Percentiles rank a stretch among this genome's conserved stretches.
These are phyloP conservation scores for Danio kyathit DNA, from an alignment of 2,797 vertebrate species.

Conservation along the genomic window DNA sequence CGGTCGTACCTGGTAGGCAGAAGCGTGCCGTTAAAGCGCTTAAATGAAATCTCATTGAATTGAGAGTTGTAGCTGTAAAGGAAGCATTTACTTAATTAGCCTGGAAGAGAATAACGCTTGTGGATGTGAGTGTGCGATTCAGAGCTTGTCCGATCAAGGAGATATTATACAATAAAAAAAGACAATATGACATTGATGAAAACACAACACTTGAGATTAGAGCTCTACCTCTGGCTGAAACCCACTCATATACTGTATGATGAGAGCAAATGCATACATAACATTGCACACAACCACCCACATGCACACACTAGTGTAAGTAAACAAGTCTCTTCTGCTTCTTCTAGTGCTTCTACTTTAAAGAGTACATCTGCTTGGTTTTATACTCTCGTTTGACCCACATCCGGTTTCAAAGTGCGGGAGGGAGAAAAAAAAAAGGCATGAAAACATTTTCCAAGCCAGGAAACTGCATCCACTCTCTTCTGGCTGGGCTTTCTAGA, in stretches of 20 bases:
- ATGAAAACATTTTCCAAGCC: conserved; percentile 67
- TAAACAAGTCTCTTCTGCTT: conserved; percentile 60
- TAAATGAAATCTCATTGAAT: conserved; percentile 53
- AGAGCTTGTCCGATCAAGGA: not conserved
- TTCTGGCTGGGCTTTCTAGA: conserved; percentile 67
- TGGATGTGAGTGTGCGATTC: not conserved
- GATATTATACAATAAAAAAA: conserved; percentile 29
- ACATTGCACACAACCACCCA: not conserved
- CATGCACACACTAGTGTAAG: conserved; percentile 22
- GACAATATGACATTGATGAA: not conserved
- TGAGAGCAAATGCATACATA: conserved; percentile 15
- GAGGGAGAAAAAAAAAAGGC: conserved; percentile 29
- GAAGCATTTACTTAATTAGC: conserved; percentile 52
- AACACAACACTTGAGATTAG: conserved; percentile 27
- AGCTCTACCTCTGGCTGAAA: conserved; percentile 7
- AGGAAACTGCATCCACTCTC: conserved; percentile 69
- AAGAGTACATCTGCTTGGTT: conserved; percentile 59
- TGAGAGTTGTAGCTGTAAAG: conserved; percentile 44
- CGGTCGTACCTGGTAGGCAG: conserved; percentile 54
- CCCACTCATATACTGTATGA: conserved; percentile 6
- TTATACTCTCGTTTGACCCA: conserved; percentile 70
- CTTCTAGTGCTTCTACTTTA: conserved; percentile 56
- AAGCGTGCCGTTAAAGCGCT: conserved; percentile 50
- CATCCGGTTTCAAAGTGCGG: conserved; percentile 57
- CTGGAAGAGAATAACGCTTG: conserved; percentile 34